phyloP scores from a whole-genome alignment of 2,888 invertebrate species.

The Megamerina dolium region DNA sequence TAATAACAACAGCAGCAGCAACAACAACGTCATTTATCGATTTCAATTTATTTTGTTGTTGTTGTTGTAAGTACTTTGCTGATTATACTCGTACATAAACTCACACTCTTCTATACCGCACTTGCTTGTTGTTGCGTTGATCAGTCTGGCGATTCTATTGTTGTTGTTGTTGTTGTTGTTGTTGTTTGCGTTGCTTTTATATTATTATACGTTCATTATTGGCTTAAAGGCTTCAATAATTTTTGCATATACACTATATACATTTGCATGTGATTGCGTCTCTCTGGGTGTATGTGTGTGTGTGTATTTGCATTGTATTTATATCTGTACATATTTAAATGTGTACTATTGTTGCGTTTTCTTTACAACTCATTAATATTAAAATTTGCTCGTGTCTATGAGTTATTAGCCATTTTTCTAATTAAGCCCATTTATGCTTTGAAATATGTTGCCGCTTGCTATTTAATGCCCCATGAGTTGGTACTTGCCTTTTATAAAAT shows the following conservation, averaged over 20 bases:
- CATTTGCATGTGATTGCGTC: no score
- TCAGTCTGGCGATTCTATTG: constrained; percentile 4
- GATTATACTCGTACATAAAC: no score
- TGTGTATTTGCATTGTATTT: no score
- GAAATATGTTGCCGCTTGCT: constrained; percentile 11
- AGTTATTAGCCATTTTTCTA: constrained; percentile 45
- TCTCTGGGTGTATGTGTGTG: no score
- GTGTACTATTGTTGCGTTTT: not conserved
- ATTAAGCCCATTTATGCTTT: constrained; percentile 28
- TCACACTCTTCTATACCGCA: no score
- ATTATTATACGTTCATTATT: not conserved
- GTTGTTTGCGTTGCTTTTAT: not conserved
- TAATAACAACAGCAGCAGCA: no score
- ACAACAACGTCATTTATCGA: constrained; percentile 2
- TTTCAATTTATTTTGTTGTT: constrained; percentile 1
- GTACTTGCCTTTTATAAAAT: no score
- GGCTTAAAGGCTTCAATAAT: no score
- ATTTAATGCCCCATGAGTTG: constrained; percentile 10
- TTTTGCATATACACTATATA: no score
- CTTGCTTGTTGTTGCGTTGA: no score
- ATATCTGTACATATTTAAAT: not conserved
- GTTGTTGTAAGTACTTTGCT: no score
- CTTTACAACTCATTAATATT: constrained; percentile 39
- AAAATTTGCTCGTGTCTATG: constrained; percentile 39
- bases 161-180: not conserved